These are phyloP conservation scores for Oligia strigilis DNA, from an alignment of 2,888 invertebrate genomes.

Conservation along the genomic window DNA sequence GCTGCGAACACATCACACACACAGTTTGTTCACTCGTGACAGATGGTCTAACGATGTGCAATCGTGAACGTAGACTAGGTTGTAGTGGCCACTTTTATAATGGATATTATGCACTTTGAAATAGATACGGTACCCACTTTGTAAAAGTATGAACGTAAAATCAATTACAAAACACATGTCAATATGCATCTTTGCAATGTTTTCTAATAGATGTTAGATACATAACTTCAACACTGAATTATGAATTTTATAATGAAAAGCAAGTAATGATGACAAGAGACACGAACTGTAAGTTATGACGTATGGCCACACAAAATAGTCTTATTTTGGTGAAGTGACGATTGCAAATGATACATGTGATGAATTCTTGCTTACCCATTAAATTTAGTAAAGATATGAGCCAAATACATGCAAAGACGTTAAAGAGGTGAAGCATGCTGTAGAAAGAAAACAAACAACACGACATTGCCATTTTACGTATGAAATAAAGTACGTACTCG, in stretches of 20 bases:
- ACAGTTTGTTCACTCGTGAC: constrained; percentile 90
- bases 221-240: constrained; percentile 56
- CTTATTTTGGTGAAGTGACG: constrained; percentile 75
- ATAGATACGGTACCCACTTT: constrained; percentile 46
- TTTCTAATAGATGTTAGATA: constrained; percentile 74
- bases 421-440: constrained; percentile 79
- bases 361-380: constrained; percentile 75
- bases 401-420: constrained; percentile 77
- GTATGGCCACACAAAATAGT: constrained; percentile 89
- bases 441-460: constrained; percentile 75
- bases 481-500: constrained; percentile 60
- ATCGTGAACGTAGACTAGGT: constrained; percentile 87
- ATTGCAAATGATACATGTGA: constrained; percentile 75
- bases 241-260: constrained; percentile 65
- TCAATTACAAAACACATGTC: constrained; percentile 46
- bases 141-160: constrained; percentile 29
- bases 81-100: constrained; percentile 83
- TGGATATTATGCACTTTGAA: constrained; percentile 54
- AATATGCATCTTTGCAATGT: constrained; percentile 87
- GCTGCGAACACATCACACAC: constrained; percentile 95
- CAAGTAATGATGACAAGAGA: constrained; percentile 56
- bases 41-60: constrained; percentile 87
- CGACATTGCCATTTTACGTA: constrained; percentile 70
- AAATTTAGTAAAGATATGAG: constrained; percentile 66
- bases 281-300: constrained; percentile 54